phyloP scores from a whole-genome alignment of 92 coral and sea anemone species.

The Montipora capitata region DNA sequence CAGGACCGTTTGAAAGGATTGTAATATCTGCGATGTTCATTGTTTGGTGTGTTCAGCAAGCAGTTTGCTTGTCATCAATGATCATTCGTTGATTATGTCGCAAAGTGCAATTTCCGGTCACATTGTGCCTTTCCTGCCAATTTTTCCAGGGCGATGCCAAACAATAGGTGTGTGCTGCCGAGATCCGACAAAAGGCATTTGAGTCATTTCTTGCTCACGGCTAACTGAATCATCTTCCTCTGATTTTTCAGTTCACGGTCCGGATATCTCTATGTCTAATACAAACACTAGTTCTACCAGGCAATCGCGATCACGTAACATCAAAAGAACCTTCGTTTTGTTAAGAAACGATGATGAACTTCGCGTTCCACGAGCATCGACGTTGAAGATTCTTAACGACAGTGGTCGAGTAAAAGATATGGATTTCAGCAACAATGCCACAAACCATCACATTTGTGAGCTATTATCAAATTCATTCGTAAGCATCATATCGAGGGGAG shows the following conservation, averaged over 20 bases:
- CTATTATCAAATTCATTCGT: background rate
- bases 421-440: constrained; percentile 25
- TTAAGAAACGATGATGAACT: constrained; percentile 4
- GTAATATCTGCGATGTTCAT: constrained; percentile 5
- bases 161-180: background rate
- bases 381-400: background rate
- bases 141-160: background rate
- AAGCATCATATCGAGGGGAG: background rate
- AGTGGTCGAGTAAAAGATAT: constrained; percentile 13
- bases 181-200: background rate
- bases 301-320: constrained; percentile 7
- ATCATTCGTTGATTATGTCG: background rate
- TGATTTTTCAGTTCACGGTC: background rate
- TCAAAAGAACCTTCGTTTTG: constrained; percentile 13
- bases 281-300: background rate
- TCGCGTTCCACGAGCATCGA: background rate
- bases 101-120: background rate
- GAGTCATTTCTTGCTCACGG: background rate
- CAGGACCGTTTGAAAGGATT: constrained; percentile 7
- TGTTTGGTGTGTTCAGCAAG: background rate
- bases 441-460: constrained; percentile 14
- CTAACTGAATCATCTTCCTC: background rate
- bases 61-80: background rate
- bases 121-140: background rate
- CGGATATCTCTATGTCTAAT: background rate